Conservation (phyloP, 1,140 invertebrate genomes). For the Drosophila paulistorum region DNA sequence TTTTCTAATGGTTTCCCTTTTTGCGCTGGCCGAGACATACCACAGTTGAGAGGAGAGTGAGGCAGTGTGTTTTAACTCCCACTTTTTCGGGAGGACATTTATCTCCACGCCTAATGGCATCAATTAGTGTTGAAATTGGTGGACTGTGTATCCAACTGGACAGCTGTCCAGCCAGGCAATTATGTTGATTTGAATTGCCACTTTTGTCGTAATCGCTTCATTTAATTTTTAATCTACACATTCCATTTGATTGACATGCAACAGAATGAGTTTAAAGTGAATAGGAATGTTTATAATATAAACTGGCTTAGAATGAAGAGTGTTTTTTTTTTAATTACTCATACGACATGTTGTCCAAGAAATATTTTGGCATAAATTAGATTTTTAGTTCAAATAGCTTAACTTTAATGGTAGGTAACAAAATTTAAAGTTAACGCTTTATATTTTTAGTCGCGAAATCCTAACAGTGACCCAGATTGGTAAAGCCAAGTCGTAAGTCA, state of each 20-base stretch:
- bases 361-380: background rate
- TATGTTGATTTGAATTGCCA: constrained; percentile 27
- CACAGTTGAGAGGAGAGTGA: background rate
- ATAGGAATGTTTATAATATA: background rate
- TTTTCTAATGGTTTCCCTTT: constrained; percentile 43
- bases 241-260: constrained; percentile 2
- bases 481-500: constrained; percentile 1
- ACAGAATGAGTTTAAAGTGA: background rate
- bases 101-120: constrained; percentile 48
- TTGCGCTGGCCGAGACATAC: background rate
- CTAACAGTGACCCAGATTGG: constrained; percentile 47
- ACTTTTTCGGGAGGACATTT: constrained; percentile 20
- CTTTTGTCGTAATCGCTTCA: constrained; percentile 13
- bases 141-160: constrained; percentile 21
- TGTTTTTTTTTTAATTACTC: background rate
- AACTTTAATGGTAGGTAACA: too few relatives aligned
- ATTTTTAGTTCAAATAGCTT: too few relatives aligned
- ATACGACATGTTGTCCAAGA: background rate
- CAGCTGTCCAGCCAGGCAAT: constrained; percentile 26
- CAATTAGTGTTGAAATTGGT: constrained; percentile 45
- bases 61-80: background rate
- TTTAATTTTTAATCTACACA: constrained; percentile 20
- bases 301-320: too few relatives aligned
- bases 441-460: constrained; percentile 19
- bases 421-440: constrained; percentile 6